Conservation (phyloP, 2,888 invertebrate species). For the Euphydryas editha region DNA sequence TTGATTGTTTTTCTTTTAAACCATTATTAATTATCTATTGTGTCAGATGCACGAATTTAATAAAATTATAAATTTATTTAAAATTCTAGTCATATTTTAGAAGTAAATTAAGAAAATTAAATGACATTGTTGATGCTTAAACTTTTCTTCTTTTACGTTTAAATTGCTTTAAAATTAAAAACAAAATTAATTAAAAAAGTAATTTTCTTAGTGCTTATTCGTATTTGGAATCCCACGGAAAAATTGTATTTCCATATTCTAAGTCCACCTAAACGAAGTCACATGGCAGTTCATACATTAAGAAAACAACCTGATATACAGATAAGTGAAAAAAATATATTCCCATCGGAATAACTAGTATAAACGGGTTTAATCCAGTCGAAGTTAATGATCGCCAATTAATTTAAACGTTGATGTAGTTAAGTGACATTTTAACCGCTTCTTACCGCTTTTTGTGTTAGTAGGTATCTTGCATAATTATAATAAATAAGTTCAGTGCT, state of each 20-base stretch:
- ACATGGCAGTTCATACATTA: background rate
- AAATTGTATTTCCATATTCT: background rate
- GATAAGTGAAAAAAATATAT: conserved; percentile 27
- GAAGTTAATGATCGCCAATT: conserved; percentile 26
- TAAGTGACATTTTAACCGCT: conserved; percentile 23
- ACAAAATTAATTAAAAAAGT: too few relatives aligned
- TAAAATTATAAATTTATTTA: too few relatives aligned
- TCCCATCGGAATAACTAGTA: conserved; percentile 31
- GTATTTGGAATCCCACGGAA: background rate
- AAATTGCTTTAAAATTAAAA: too few relatives aligned
- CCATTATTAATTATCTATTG: too few relatives aligned
- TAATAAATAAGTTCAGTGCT: background rate
- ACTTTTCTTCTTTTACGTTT: too few relatives aligned
- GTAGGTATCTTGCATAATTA: background rate
- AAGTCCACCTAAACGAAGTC: background rate
- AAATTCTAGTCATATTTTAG: too few relatives aligned
- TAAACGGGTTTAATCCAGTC: conserved; percentile 24
- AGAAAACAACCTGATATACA: background rate
- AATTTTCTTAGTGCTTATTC: background rate
- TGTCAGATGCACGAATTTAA: too few relatives aligned
- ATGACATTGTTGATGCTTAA: too few relatives aligned
- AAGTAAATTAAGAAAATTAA: too few relatives aligned
- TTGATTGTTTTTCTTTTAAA: too few relatives aligned
- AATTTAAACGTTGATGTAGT: conserved; percentile 13
- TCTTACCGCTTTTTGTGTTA: too few relatives aligned